Conservation (phyloP, 2,888 invertebrate species). For the Aphodius granarius region DNA sequence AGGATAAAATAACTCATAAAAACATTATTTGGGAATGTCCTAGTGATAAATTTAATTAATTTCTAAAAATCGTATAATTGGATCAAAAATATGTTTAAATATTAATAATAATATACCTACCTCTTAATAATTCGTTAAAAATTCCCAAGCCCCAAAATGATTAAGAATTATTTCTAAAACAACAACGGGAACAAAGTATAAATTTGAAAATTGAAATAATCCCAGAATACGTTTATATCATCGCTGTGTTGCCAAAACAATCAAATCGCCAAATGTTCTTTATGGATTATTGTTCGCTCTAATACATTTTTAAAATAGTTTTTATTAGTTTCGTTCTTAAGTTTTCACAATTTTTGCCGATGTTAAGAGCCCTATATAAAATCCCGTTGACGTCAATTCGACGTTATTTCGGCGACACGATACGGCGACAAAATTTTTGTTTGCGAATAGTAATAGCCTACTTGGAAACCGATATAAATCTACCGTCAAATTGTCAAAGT, state of each 20-base stretch:
- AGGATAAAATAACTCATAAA: no score
- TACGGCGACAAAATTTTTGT: not conserved
- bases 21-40: no score
- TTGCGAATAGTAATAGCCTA: not conserved
- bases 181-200: not conserved
- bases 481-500: not conserved
- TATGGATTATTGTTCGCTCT: not conserved
- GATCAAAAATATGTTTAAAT: no score
- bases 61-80: no score
- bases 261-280: not conserved
- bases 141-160: no score
- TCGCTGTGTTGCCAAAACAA: not conserved
- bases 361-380: not conserved
- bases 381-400: not conserved
- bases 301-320: not conserved
- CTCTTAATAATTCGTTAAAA: no score
- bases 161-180: no score
- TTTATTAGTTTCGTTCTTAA: not conserved
- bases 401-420: not conserved
- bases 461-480: not conserved
- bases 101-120: no score
- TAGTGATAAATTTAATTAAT: no score
- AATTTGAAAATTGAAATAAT: not conserved
- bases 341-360: not conserved
- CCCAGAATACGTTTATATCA: not conserved